Base-by-base conservation (phyloP, 2,888 invertebrate species). In the Caenorhabditis sinica region DNA sequence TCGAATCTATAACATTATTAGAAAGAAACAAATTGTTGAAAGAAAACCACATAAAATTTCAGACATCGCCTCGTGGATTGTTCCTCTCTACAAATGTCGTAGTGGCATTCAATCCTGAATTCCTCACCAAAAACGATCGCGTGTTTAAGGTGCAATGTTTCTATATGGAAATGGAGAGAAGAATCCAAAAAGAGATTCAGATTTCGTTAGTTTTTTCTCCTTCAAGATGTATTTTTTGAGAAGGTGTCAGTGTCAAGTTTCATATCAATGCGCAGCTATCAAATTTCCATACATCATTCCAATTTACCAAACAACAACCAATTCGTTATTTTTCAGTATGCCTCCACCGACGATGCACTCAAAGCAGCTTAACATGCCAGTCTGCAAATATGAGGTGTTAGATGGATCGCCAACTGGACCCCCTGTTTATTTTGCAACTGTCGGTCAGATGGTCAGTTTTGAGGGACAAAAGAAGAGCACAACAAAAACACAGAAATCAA, bases 101-200 rank as follows among this genome's bases (percentile, higher is more conserved):
- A 15, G 89, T 92, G 28, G 90, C 92, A 13, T 92, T 92, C 86
- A 89, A 91, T 87, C 88, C 90, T 4, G 90, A 92, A 40, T 91
- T 89, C 65, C 79, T 92, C n/a, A 92, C 91, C 13, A 92, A 89
- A 63, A 85, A 85, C 61, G 92, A 92, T 85, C 84, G 89, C 61
- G 88, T 92, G 56, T 92, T 89, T 79, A 87, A 89, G 45, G 88
- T 92, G 11, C 90, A 91, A 76, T 92, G 92, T 86, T 92, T 90
- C 82, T 92, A 92, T 80, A 92, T 92, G 92, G 92, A 92, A 82
- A 91, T 91, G 90, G 88, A 90, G 82, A 81, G 90, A 20, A 74
- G 86, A 36, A 82, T 91, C 71, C 87, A 89, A 25, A 90, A 90
- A 51, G 89, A 91, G 80, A 89, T 92, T 60, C 85, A 88, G 49